phyloP scores from a whole-genome alignment of 1,140 invertebrate genomes.

The Nephotettix cincticeps region DNA sequence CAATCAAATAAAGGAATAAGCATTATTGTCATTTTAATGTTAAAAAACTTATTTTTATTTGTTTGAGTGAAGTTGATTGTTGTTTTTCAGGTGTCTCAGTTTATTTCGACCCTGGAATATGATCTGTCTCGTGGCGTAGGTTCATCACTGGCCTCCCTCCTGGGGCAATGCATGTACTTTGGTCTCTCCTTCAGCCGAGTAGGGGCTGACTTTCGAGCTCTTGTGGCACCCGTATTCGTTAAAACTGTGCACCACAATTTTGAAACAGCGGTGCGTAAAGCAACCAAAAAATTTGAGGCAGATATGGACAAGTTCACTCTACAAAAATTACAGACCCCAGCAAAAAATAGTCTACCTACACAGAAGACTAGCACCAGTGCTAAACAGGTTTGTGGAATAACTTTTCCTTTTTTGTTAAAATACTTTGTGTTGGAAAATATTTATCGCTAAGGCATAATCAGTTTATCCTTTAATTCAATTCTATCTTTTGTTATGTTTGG shows the following conservation, averaged over 20 bases:
- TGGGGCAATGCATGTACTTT: constrained; percentile 93
- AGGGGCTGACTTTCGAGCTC: constrained; percentile 85
- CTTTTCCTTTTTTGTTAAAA: too few relatives aligned
- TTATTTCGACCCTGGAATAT: constrained; percentile 70
- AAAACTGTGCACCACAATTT: constrained; percentile 64
- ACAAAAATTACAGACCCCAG: constrained; percentile 50
- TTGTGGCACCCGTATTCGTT: constrained; percentile 83
- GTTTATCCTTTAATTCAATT: too few relatives aligned
- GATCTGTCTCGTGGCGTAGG: constrained; percentile 64
- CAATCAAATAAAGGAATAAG: too few relatives aligned
- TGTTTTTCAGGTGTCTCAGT: constrained; percentile 67
- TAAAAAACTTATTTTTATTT: too few relatives aligned
- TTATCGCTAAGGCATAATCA: too few relatives aligned
- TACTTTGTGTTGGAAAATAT: too few relatives aligned
- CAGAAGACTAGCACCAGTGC: background rate
- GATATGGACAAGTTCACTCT: constrained; percentile 75
- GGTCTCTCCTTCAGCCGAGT: constrained; percentile 91
- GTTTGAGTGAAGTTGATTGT: too few relatives aligned
- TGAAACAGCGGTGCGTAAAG: constrained; percentile 55
- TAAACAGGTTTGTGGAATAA: constrained; percentile 8
- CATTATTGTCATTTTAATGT: too few relatives aligned
- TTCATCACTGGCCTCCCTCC: constrained; percentile 77
- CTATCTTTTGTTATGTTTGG: too few relatives aligned
- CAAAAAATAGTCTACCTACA: background rate
- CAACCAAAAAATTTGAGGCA: constrained; percentile 65